These are phyloP conservation scores for Cryptoprocta ferox DNA, from an alignment of 2,797 vertebrate genomes.

Conservation along the genomic window DNA sequence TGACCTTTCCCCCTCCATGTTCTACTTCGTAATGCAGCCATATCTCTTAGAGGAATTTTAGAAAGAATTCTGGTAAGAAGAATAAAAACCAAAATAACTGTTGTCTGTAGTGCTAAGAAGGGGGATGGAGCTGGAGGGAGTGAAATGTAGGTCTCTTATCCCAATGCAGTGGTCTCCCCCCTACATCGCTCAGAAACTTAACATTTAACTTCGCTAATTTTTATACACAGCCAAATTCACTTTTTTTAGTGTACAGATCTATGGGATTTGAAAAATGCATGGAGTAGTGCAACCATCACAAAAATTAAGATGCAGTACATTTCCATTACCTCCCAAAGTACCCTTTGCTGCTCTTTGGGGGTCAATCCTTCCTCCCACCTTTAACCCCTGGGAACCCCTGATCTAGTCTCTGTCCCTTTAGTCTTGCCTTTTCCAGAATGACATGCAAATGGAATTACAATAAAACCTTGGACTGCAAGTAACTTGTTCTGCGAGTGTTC, in stretches of 20 bases:
- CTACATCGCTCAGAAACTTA: background rate
- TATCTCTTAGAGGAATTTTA: background rate
- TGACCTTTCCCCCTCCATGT: background rate
- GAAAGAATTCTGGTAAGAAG: background rate
- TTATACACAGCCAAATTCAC: background rate
- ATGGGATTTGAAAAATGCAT: background rate
- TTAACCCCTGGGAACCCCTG: background rate
- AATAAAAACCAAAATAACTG: background rate
- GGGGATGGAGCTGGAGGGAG: background rate
- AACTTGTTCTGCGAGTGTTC: too few species aligned
- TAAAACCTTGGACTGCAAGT: background rate
- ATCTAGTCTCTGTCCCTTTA: background rate
- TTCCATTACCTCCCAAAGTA: background rate
- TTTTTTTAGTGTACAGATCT: background rate
- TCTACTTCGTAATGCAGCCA: background rate
- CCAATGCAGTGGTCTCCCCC: background rate
- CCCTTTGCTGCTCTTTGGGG: background rate
- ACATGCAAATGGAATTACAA: background rate
- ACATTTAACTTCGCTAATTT: background rate
- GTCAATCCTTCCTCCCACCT: background rate
- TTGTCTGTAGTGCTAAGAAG: background rate
- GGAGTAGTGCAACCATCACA: background rate
- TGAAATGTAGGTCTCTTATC: background rate
- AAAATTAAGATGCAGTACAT: background rate
- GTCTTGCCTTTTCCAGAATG: conserved; percentile 30